Conservation (phyloP, 2,797 vertebrate species). For the Sebastes elongatus region DNA sequence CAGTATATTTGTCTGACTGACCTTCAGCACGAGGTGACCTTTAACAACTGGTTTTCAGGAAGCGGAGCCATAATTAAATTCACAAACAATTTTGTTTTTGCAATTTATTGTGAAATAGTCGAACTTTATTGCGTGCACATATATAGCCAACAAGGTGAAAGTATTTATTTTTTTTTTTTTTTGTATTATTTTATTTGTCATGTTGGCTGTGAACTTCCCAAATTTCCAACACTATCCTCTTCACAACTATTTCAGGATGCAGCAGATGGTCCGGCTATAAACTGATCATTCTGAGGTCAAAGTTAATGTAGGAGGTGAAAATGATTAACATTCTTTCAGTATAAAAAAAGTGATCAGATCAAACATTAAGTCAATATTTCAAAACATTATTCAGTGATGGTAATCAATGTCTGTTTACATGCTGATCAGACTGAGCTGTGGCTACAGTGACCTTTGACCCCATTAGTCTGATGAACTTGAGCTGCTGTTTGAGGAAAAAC, state of each 20-base stretch:
- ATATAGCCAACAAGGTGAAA: not conserved
- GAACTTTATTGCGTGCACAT: not conserved
- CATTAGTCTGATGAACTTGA: not conserved
- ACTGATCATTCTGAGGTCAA: not conserved
- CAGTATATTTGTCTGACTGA: not conserved
- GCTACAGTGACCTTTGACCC: not conserved
- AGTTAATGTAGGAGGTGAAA: not conserved
- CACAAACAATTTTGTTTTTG: not conserved
- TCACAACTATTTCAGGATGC: fast-evolving
- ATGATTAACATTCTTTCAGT: not conserved
- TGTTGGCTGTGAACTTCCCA: not conserved
- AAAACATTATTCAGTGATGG: not conserved
- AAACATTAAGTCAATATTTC: not conserved
- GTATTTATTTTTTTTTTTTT: too few relatives aligned
- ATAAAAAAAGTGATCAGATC: not conserved
- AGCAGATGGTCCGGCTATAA: not conserved
- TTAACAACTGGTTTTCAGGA: not conserved
- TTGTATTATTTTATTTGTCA: not conserved
- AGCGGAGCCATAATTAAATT: fast-evolving
- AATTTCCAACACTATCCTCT: fast-evolving
- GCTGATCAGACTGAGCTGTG: not conserved
- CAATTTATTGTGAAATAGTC: not conserved
- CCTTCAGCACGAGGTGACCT: not conserved
- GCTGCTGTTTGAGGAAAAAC: not conserved
- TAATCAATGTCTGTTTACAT: not conserved